These are phyloP conservation scores for Melipona quadrifasciata DNA, from an alignment of 1,140 invertebrate species.

Conservation along the genomic window DNA sequence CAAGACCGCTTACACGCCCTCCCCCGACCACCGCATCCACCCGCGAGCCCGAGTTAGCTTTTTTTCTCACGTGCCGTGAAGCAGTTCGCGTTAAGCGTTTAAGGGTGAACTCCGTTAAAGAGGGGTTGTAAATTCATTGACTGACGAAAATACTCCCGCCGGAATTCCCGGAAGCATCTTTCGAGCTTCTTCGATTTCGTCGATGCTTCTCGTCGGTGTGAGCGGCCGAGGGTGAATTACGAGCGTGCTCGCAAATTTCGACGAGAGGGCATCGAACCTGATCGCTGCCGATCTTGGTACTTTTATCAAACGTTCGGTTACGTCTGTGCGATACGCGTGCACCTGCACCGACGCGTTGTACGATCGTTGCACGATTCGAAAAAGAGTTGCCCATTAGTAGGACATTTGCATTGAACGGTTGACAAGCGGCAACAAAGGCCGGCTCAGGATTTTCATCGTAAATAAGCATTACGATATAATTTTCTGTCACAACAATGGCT, in stretches of 20 bases:
- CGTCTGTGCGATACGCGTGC: background rate
- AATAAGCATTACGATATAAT: constrained; percentile 78
- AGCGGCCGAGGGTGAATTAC: too few relatives aligned
- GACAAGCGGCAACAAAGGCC: constrained; percentile 50
- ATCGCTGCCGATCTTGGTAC: background rate
- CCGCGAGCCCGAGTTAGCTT: constrained; percentile 69
- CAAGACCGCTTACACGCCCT: constrained; percentile 76
- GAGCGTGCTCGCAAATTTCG: background rate
- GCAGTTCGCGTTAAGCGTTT: constrained; percentile 78
- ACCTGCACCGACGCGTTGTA: background rate
- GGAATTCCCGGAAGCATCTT: constrained; percentile 66
- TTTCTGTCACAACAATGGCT: constrained; percentile 81
- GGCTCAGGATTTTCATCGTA: constrained; percentile 62
- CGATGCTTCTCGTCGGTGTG: background rate
- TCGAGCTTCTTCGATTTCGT: constrained; percentile 50
- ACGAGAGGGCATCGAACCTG: background rate
- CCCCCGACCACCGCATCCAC: constrained; percentile 32
- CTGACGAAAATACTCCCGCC: constrained; percentile 77
- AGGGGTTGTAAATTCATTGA: constrained; percentile 81
- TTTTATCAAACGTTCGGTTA: background rate
- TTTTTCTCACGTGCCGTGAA: constrained; percentile 80
- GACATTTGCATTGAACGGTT: constrained; percentile 60
- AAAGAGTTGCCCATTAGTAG: constrained; percentile 32
- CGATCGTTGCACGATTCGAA: background rate
- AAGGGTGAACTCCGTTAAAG: constrained; percentile 73